Evolutionary conservation across 1,140 invertebrate genomes (phyloP).

Genomic region (Leptinotarsa lineolata): DNA sequence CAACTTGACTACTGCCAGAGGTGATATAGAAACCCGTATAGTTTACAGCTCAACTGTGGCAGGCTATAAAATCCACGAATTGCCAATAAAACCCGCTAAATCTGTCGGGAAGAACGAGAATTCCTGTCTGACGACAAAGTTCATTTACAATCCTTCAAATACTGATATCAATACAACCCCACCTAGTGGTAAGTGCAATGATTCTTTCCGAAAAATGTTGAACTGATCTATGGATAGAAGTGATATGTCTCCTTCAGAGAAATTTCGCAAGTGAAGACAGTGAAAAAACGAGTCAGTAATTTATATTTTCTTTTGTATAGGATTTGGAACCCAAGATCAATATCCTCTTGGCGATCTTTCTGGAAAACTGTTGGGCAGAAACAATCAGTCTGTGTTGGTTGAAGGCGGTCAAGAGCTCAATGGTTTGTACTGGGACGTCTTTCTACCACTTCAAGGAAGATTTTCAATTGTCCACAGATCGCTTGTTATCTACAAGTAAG

Average conservation of each 20-base stretch:
- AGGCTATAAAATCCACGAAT: conserved; percentile 70
- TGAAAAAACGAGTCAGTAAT: no score
- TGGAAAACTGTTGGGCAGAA: conserved; percentile 79
- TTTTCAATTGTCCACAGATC: conserved; percentile 81
- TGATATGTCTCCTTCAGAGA: no score
- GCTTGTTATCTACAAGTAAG: conserved; percentile 80
- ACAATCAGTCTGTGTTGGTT: conserved; percentile 69
- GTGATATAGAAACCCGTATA: conserved; percentile 67
- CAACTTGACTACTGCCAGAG: conserved; percentile 66
- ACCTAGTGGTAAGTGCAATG: conserved; percentile 62
- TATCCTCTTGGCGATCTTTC: conserved; percentile 88
- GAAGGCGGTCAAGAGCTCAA: conserved; percentile 71
- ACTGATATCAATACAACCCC: conserved; percentile 62
- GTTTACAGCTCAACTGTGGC: conserved; percentile 66
- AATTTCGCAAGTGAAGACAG: no score
- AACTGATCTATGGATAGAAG: no score
- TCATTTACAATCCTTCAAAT: conserved; percentile 72
- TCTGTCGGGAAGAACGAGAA: conserved; percentile 56
- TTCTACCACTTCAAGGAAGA: conserved; percentile 80
- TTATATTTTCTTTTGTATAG: conserved; percentile 51
- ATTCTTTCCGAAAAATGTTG: neutral
- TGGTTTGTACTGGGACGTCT: conserved; percentile 80
- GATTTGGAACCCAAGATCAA: conserved; percentile 81
- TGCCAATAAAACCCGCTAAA: conserved; percentile 66
- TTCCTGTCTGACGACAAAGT: conserved; percentile 68